Base-by-base conservation (phyloP, 2,113 vertebrate species). In the Uropsilus gracilis region DNA sequence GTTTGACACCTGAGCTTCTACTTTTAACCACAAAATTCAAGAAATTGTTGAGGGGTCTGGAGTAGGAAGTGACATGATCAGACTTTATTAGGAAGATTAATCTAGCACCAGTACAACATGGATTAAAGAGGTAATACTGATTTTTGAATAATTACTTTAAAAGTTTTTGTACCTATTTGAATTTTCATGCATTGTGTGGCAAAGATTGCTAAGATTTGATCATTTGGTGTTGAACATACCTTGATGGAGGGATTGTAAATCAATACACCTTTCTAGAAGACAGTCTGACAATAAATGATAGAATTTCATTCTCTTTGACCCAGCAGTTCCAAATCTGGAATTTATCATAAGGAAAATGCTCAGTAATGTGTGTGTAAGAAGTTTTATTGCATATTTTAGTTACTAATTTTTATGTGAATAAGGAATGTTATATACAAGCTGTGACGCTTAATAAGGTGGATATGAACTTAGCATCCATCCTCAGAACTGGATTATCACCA, bases 171-270 rank as follows among this genome's bases (percentile, higher is more conserved):
- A 57, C n/a, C 13, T 72, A 18, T 76, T 44, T 78, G 55, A 86
- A 59, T 92, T 82, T 95, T 90, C 12, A 76, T 18, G 18, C 46
- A 6, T 90, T 1, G 44, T 68, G 16, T 48, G 53, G 42, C 48
- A 89, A 64, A 89, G 32, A 61, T 96, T 53, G 78, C 17, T 93
- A 22, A 85, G 20, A 86, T 68, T 87, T 81, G 17, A 66, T 91
- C 59, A 50, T 77, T 42, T 46, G 42, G 1, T 59, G 63, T 86
- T 72, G 46, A 57, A n/a, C 6, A 39, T 68, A 86, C 44, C 26
- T 95, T 95, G 22, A 82, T 93, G 68, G 50, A 72, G 61, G 6
- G 42, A 76, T 91, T 95, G 3, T 91, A 42, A 64, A 82, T 93
- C 88, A 64, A 39, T 86, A 48, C 2, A 55, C 53, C 7, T 42